phyloP scores from a whole-genome alignment of 37 sponge, comb jelly and placozoan species.

The Amphimedon queenslandica region DNA sequence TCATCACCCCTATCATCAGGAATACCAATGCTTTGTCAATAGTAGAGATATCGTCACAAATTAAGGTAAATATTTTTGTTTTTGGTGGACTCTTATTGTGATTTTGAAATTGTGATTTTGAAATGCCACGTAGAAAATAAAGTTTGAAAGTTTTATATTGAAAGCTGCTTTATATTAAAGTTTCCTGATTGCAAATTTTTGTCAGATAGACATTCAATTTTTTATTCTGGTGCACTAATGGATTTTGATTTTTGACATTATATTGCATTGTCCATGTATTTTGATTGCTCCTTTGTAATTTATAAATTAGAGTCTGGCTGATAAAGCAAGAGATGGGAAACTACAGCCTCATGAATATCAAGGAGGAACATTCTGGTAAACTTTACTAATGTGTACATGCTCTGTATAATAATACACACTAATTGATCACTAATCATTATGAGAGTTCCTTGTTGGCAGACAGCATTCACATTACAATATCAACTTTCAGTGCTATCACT shows the following conservation, averaged over 20 bases:
- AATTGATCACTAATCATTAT: too few species aligned
- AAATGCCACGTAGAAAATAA: too few species aligned
- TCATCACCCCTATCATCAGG: conserved; percentile 75
- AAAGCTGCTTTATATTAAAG: too few species aligned
- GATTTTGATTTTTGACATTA: conserved; percentile 22
- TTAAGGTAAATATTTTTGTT: conserved; percentile 13
- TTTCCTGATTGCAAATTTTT: too few species aligned
- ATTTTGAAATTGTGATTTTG: too few species aligned
- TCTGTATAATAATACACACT: too few species aligned
- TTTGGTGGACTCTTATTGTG: too few species aligned
- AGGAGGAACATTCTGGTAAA: conserved; percentile 44
- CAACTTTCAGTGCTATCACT: too few species aligned
- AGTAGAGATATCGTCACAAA: conserved; percentile 24
- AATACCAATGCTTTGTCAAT: conserved; percentile 57
- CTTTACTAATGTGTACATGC: conserved; percentile 24
- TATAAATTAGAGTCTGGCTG: conserved; percentile 19
- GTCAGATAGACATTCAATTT: background rate
- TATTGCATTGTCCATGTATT: background rate
- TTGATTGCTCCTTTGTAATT: background rate
- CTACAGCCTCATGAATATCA: conserved; percentile 66
- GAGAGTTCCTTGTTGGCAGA: too few species aligned
- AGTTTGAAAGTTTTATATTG: too few species aligned
- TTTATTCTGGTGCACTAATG: background rate
- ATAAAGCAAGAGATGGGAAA: conserved; percentile 37
- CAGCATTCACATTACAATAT: conserved; percentile 8